A percentile compares a stretch with the other conserved stretches of the same genome.
Evolutionary conservation across 2,888 invertebrate species (phyloP).

Genomic region (Idaea aversata): DNA sequence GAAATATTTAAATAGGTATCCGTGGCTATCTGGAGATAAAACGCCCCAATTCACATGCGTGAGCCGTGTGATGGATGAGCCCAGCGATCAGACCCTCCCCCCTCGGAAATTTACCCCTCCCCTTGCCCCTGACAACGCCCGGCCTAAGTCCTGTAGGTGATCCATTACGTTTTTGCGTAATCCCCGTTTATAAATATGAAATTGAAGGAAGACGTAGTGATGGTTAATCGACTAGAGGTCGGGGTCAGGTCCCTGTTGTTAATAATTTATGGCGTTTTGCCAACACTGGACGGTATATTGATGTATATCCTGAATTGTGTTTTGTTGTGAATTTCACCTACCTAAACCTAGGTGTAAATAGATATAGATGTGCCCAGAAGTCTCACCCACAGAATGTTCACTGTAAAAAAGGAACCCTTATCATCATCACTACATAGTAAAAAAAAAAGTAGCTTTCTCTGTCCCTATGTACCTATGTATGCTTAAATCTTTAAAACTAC

Average conservation of each 20-base stretch:
- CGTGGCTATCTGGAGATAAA: conserved; percentile 77
- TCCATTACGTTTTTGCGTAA: conserved; percentile 81
- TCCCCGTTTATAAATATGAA: conserved; percentile 81
- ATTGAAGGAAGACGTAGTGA: conserved; percentile 78
- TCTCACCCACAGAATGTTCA: no score
- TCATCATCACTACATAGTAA: no score
- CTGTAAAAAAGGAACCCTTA: no score
- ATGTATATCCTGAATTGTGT: conserved; percentile 30
- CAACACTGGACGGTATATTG: conserved; percentile 44
- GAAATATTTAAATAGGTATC: conserved; percentile 77
- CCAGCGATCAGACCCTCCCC: conserved; percentile 77
- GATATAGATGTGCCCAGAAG: no score
- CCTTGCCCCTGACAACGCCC: conserved; percentile 41
- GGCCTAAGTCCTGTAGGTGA: conserved; percentile 76
- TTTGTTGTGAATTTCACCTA: conserved; percentile 6
- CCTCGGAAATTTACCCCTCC: conserved; percentile 72
- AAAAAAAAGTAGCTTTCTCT: no score
- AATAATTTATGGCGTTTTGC: conserved; percentile 64
- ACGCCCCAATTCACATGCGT: conserved; percentile 80
- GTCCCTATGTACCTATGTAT: no score
- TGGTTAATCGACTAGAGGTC: conserved; percentile 80
- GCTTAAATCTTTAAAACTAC: no score
- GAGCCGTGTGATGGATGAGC: conserved; percentile 78
- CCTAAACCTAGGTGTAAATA: no score
- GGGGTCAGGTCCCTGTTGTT: conserved; percentile 66